Conservation (phyloP, 2,797 vertebrate genomes). For the Carduelis carduelis region DNA sequence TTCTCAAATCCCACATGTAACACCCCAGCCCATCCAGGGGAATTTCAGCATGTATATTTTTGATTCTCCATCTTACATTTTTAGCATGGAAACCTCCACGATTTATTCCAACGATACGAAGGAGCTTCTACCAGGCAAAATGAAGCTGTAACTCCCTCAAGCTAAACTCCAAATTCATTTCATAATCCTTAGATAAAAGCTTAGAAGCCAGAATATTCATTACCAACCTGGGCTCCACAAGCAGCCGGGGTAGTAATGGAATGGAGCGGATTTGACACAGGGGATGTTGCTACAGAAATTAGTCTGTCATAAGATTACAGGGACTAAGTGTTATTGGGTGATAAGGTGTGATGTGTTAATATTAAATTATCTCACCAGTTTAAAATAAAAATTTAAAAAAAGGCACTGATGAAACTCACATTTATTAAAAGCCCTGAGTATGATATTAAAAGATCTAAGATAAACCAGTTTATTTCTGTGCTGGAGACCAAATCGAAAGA, state of each 20-base stretch:
- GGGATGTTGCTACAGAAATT: constrained; percentile 68
- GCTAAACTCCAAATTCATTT: constrained; percentile 64
- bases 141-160: constrained; percentile 62
- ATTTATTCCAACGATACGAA: constrained; percentile 15
- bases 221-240: not conserved
- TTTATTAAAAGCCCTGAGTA: constrained; percentile 66
- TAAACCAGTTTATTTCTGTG: constrained; percentile 61
- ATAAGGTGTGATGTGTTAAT: constrained; percentile 72
- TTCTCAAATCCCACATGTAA: not conserved
- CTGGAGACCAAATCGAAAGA: constrained; percentile 49
- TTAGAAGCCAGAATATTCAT: constrained; percentile 66
- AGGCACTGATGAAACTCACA: constrained; percentile 32
- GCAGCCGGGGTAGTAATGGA: constrained; percentile 40
- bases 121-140: constrained; percentile 16
- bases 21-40: not conserved
- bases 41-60: not conserved
- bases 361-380: constrained; percentile 59
- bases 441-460: constrained; percentile 69
- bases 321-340: constrained; percentile 67
- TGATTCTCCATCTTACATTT: not conserved
- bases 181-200: constrained; percentile 71
- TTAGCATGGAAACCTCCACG: not conserved
- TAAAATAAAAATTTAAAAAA: not conserved
- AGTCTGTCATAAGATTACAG: constrained; percentile 70
- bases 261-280: constrained; percentile 63